Conservation (phyloP, 2,888 invertebrate species). For the Andrena camellia region DNA sequence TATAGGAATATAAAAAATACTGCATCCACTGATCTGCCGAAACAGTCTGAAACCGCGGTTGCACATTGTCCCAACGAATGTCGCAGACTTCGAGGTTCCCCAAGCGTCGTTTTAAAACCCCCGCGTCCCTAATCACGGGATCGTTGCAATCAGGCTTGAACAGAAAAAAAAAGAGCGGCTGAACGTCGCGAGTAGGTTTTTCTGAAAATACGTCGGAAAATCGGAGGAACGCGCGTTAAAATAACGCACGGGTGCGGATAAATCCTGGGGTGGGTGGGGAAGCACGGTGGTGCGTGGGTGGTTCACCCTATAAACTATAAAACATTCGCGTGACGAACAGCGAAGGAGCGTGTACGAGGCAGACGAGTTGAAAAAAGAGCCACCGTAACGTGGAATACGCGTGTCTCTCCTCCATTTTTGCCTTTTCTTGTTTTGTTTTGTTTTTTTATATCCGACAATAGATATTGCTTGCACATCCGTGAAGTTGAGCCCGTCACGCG, state of each 20-base stretch:
- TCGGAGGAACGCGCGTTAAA: constrained; percentile 27
- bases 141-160: constrained; percentile 26
- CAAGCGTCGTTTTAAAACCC: constrained; percentile 9
- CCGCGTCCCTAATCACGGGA: constrained; percentile 18
- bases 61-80: not conserved
- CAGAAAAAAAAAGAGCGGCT: not conserved
- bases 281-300: constrained; percentile 19
- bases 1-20: no score
- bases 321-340: constrained; percentile 50
- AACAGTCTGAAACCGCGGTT: no score
- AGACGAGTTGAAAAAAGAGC: constrained; percentile 25
- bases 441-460: constrained; percentile 57
- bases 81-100: not conserved
- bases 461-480: constrained; percentile 63
- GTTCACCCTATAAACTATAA: constrained; percentile 54
- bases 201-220: constrained; percentile 22
- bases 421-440: constrained; percentile 52
- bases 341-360: constrained; percentile 54
- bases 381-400: constrained; percentile 36
- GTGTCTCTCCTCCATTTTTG: constrained; percentile 29
- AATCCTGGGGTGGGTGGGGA: constrained; percentile 11
- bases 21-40: no score
- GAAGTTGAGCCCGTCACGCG: constrained; percentile 69
- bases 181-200: not conserved
- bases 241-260: constrained; percentile 47